Conservation (phyloP, 2,797 vertebrate species). For the Macrochelys suwanniensis region DNA sequence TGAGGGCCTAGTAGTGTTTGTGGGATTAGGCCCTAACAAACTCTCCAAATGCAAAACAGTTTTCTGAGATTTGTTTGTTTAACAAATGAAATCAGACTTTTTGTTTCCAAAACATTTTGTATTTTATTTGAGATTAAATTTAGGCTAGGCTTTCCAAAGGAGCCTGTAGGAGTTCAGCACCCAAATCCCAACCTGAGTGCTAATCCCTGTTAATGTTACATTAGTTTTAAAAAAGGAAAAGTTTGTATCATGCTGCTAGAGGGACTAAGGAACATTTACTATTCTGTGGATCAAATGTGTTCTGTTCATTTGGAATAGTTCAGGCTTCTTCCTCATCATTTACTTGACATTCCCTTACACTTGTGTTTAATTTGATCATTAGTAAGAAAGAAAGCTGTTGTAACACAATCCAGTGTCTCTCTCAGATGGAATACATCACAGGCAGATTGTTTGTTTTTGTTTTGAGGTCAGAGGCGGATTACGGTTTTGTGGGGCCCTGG, state of each 20-base stretch:
- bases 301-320: neutral
- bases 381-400: neutral
- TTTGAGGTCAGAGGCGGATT: too few relatives aligned
- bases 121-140: neutral
- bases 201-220: neutral
- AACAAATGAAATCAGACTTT: neutral
- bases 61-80: neutral
- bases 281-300: neutral
- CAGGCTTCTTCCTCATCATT: neutral
- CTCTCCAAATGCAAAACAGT: neutral
- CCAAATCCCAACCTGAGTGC: neutral
- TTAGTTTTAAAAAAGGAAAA: neutral
- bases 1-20: accelerated
- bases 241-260: neutral
- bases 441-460: neutral
- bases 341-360: neutral
- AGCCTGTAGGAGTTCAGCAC: neutral
- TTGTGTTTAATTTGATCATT: neutral
- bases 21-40: neutral
- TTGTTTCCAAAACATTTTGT: neutral
- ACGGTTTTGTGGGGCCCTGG: too few relatives aligned
- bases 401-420: neutral
- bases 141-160: neutral
- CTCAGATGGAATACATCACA: neutral
- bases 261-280: neutral